phyloP scores from a whole-genome alignment of 1,140 invertebrate genomes.

The Drosophila kepulauana region DNA sequence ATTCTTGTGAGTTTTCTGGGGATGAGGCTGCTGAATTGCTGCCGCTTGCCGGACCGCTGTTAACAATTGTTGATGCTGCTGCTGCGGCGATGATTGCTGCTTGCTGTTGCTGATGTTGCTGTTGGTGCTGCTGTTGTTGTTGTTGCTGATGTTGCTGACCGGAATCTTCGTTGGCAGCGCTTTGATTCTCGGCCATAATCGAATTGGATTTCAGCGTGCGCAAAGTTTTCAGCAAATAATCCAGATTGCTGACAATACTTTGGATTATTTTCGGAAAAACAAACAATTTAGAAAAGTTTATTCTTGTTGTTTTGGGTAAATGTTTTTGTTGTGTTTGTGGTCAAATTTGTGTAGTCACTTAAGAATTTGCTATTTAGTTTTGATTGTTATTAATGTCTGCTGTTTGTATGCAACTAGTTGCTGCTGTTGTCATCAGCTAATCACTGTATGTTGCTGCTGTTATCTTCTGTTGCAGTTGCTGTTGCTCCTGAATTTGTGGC shows the following conservation, averaged over 20 bases:
- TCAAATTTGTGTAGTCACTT: too few relatives aligned
- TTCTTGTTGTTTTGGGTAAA: slow-evolving; percentile 3
- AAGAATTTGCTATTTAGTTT: neutral
- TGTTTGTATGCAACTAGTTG: slow-evolving; percentile 26
- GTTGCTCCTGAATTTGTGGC: slow-evolving; percentile 27
- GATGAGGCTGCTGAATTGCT: slow-evolving; percentile 77
- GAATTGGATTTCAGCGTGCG: slow-evolving; percentile 83
- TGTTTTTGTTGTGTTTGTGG: slow-evolving; percentile 14
- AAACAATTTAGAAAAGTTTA: slow-evolving; percentile 16
- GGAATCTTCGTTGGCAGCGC: slow-evolving; percentile 83
- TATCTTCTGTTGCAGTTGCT: slow-evolving; percentile 20
- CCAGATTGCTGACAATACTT: slow-evolving; percentile 75
- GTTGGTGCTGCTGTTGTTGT: slow-evolving; percentile 72
- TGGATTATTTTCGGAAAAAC: slow-evolving; percentile 65
- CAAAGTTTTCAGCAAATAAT: slow-evolving; percentile 85
- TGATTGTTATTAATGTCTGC: neutral
- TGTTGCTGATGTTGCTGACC: slow-evolving; percentile 78
- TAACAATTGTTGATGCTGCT: slow-evolving; percentile 44
- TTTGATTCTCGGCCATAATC: slow-evolving; percentile 85
- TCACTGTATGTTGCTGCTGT: too few relatives aligned
- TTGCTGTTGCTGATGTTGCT: slow-evolving; percentile 64
- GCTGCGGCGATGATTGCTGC: slow-evolving; percentile 51
- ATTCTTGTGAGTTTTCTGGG: slow-evolving; percentile 76
- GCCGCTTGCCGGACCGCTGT: slow-evolving; percentile 50
- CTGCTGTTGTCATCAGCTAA: slow-evolving; percentile 4